Evolutionary conservation across 2,113 vertebrate genomes (phyloP), one percentile per base, ranked within the genome.

Genomic region (Caranx ignobilis): DNA sequence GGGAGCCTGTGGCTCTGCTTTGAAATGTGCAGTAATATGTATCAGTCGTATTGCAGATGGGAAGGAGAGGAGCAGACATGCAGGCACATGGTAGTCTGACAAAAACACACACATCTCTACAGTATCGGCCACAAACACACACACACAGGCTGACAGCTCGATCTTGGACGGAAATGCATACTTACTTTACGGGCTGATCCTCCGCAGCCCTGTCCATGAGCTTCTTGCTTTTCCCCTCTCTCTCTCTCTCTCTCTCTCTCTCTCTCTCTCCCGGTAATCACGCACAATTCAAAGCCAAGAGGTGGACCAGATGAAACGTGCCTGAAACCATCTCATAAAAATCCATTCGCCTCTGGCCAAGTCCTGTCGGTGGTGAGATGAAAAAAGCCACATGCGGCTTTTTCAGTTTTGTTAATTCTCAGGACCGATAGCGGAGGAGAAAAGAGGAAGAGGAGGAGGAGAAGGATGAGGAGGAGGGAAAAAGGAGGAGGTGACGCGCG

Each of bases 121-220:
- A 52, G 50, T 65, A 70, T 48, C 37, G 66, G 26, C 70, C 48
- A 57, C 61, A 75, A 39, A 37, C 68, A 74, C 81, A 66, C 83
- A 45, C 65, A 66, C 83, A 50, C 65, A 15, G 67, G 66, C 60
- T 88, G 78, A 83, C 82, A 84, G 75, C 19, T 34, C 55, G 73
- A 77, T 60, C 41, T 31, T 31, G 68, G 73, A 74, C 62, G 75
- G 75, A 84, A 73, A 84, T 15, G 69, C 50, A 61, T 84, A 95
- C 94, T 95, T 91, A 94, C 95, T 91, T 90, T 68, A 68, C 89
- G 80, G 77, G 69, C 64, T 87, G 89, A 67, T 87, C 81, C 81
- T 89, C 84, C 81, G 81, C 73, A 65, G 86, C 75, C 86, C 84
- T 82, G 82, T 93, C 93, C 93, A 91, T 91, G 82, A 87, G 93